Percentiles rank a stretch among this genome's conserved stretches.
Conservation (phyloP, 2,888 invertebrate genomes). For the Epinotia nisella region DNA sequence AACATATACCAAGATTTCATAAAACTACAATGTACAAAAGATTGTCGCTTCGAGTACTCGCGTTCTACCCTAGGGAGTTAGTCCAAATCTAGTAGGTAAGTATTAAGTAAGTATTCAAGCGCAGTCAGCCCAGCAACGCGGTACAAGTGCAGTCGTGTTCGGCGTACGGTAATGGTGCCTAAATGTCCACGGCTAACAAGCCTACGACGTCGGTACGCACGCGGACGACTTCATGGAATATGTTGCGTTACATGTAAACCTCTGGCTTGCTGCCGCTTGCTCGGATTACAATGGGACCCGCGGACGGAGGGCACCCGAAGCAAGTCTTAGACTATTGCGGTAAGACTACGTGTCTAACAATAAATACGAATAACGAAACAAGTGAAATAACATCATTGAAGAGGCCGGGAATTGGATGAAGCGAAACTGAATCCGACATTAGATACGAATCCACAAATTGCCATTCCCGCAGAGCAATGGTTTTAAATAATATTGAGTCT, state of each 20-base stretch:
- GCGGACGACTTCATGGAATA: conserved; percentile 65
- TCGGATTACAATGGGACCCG: conserved; percentile 32
- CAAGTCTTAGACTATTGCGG: conserved; percentile 18
- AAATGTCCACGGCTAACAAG: conserved; percentile 55
- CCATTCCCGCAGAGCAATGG: too few species aligned
- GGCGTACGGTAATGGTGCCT: conserved; percentile 41
- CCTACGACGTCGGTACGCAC: conserved; percentile 54
- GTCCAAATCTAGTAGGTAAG: conserved; percentile 2
- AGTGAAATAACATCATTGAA: neutral
- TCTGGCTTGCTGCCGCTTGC: conserved; percentile 55
- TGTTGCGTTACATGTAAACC: conserved; percentile 55
- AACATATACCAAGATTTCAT: too few species aligned
- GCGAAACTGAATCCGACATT: too few species aligned
- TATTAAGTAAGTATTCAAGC: conserved; percentile 20
- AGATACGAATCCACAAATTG: too few species aligned
- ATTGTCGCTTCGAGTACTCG: neutral
- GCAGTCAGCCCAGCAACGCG: conserved; percentile 8
- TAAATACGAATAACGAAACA: neutral
- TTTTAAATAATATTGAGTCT: too few species aligned
- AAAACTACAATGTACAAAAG: neutral
- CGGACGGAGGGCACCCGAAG: neutral
- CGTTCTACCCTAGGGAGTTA: neutral
- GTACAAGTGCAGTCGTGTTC: conserved; percentile 54
- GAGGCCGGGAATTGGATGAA: too few species aligned
- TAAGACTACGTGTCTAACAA: neutral